Percentiles rank a stretch among this genome's conserved stretches.
phyloP scores from a whole-genome alignment of 2,797 vertebrate species.

The Remorina albescens region DNA sequence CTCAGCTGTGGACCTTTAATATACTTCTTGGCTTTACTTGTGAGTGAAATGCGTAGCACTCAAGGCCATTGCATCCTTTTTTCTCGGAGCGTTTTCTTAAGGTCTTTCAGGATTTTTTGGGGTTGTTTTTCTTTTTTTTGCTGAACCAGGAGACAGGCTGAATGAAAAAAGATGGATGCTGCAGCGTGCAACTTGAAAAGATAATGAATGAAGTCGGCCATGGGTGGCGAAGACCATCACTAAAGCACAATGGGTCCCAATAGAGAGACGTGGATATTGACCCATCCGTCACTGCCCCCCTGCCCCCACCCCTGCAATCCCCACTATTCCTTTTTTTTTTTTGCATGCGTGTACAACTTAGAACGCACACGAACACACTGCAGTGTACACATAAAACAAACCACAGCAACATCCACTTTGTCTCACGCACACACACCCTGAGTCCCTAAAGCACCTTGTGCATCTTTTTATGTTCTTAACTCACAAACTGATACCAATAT shows the following conservation, averaged over 20 bases:
- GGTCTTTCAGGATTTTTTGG: conserved; percentile 51
- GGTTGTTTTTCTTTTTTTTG: conserved; percentile 35
- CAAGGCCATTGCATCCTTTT: conserved; percentile 12
- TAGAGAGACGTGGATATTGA: conserved; percentile 79
- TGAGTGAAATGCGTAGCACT: conserved; percentile 25
- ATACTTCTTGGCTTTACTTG: conserved; percentile 27
- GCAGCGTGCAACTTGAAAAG: conserved; percentile 72
- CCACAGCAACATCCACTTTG: conserved; percentile 31
- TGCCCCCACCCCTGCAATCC: background rate
- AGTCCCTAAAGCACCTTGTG: conserved; percentile 21
- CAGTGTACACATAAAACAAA: conserved; percentile 35
- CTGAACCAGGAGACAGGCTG: conserved; percentile 53
- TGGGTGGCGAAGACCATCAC: conserved; percentile 81
- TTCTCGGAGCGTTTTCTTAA: conserved; percentile 34
- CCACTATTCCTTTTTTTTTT: conserved; percentile 17
- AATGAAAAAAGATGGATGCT: conserved; percentile 77
- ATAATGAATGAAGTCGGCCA: conserved; percentile 84
- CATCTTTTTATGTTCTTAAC: conserved; percentile 28
- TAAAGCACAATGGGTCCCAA: conserved; percentile 80
- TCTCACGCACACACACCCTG: conserved; percentile 8
- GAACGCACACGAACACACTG: conserved; percentile 34
- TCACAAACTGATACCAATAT: background rate
- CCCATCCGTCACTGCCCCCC: conserved; percentile 68
- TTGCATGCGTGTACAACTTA: conserved; percentile 50
- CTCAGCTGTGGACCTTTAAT: conserved; percentile 35